Percentiles rank a stretch among this genome's conserved stretches.
Conservation (phyloP, 2,888 invertebrate genomes). For the Ferrisia virgata region DNA sequence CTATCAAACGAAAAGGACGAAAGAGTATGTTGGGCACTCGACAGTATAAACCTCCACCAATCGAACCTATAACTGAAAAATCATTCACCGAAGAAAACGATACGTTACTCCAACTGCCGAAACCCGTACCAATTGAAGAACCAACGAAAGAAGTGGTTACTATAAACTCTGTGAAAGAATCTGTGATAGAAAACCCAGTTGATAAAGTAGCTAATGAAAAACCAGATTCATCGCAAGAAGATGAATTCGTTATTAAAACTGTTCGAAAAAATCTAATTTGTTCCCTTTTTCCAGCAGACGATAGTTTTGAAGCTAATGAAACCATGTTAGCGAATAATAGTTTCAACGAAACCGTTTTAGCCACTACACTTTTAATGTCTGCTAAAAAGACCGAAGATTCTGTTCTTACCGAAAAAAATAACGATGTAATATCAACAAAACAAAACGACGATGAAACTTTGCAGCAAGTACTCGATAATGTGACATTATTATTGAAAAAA, state of each 20-base stretch:
- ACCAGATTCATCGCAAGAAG: not conserved
- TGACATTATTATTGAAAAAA: not conserved
- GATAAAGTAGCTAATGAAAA: not conserved
- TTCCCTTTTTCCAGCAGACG: not conserved
- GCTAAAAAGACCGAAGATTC: not conserved
- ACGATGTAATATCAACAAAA: not conserved
- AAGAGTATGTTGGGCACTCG: not conserved
- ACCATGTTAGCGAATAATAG: not conserved
- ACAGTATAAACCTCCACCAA: not conserved
- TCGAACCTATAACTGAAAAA: not conserved
- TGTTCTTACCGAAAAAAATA: not conserved
- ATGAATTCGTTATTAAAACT: not conserved
- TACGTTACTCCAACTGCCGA: not conserved
- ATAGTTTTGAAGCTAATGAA: conserved; percentile 10
- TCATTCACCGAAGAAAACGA: not conserved
- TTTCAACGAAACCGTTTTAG: not conserved
- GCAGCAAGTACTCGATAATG: not conserved
- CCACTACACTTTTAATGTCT: not conserved
- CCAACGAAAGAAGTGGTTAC: too few species aligned
- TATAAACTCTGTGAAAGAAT: not conserved
- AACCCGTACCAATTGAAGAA: not conserved
- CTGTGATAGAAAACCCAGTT: not conserved
- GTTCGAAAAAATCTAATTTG: not conserved
- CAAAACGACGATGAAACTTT: not conserved
- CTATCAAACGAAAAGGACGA: not conserved